These are phyloP conservation scores for Silurus glanis DNA, from an alignment of 2,113 vertebrate species.

Conservation along the genomic window DNA sequence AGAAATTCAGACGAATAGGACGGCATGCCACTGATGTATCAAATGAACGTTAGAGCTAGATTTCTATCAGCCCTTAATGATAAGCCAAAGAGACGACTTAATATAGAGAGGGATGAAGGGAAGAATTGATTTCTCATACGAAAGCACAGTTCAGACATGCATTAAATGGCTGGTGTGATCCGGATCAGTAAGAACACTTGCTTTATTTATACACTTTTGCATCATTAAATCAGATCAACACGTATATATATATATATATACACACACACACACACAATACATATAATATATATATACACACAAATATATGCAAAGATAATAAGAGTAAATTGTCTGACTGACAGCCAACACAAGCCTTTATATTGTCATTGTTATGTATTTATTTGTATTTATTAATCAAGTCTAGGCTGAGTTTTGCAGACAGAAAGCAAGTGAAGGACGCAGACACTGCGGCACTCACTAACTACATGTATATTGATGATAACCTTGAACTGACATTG, in stretches of 20 bases:
- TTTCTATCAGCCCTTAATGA: background rate
- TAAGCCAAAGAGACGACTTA: background rate
- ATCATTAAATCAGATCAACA: background rate
- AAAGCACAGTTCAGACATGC: background rate
- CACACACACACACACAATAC: too few relatives aligned
- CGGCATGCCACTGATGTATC: background rate
- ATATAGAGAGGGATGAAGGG: background rate
- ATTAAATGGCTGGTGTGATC: background rate
- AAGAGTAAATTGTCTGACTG: too few relatives aligned
- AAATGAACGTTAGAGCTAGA: background rate
- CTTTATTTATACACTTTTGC: background rate
- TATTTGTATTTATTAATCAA: background rate
- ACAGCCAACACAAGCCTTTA: background rate
- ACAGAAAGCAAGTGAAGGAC: constrained; percentile 7
- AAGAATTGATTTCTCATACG: background rate
- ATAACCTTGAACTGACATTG: constrained; percentile 34
- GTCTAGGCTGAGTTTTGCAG: background rate
- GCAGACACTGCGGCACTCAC: constrained; percentile 63
- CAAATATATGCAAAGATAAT: too few relatives aligned
- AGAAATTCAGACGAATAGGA: background rate
- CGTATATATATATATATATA: too few relatives aligned
- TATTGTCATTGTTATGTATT: too few relatives aligned
- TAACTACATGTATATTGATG: constrained; percentile 24
- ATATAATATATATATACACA: too few relatives aligned
- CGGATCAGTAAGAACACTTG: background rate